Base-by-base conservation (phyloP, 2,888 invertebrate genomes). In the Amblyjoppa proteus region DNA sequence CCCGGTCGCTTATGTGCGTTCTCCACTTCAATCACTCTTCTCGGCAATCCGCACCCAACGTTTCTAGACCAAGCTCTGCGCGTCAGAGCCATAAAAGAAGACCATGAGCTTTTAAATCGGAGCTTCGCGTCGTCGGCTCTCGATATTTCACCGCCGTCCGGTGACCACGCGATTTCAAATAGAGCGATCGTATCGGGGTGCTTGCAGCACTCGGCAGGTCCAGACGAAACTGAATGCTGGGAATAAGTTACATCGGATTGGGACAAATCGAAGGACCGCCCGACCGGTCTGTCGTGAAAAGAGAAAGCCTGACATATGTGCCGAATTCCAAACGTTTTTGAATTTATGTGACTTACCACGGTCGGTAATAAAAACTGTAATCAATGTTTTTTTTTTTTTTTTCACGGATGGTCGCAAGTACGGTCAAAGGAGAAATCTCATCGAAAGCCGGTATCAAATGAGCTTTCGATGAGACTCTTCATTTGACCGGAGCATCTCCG, bases 241-340 rank as follows among this genome's bases (percentile, higher is more conserved):
- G 2, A 45, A 20, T 64, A 13, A 41, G 64, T 28, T 64, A 64
- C 41, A n/a, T 75, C 28, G 7, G 34, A 64, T 6, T 31, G 28
- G 7, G 9, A 28, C 70, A 88, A 83, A 71, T 64, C 70, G 53
- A 77, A 76, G 51, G 51, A 68, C 34, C 78, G 71, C 85, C 53
- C 69, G 58, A 76, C 84, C 77, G 79, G 85, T 70, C 79, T 49
- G 69, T 13, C 25, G 16, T 34, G n/a, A 3, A 73, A 51, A 66
- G 20, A 2, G 49, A 34, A 66, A 66, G 13, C 58, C 6, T 34
- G 5, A 34, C 7, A 61, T 61, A 16, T 34, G 13, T 61, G 51
- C 51, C 61, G 31, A 31, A 16, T 6, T 1, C 16, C 6, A 34
- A 31, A 28, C 31, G 31, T 6, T 31, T 31, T 16, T 16, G 11